A percentile compares a stretch with the other conserved stretches of the same genome.
phyloP scores from a whole-genome alignment of 1,140 invertebrate species.

The Drosophila trapezifrons region DNA sequence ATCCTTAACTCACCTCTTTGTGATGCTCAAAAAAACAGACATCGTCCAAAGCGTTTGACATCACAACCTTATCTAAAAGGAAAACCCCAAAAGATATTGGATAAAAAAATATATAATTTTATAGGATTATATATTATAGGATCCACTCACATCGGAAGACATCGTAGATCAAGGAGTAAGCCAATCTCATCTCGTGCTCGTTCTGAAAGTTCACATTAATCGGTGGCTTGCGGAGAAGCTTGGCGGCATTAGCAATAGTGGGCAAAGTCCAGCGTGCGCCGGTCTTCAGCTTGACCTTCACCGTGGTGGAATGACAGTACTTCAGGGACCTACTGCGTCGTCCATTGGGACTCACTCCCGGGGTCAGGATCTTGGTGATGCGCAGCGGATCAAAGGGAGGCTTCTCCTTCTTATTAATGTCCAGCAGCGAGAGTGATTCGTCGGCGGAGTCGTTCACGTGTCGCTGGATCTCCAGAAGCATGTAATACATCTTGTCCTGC shows the following conservation, averaged over 20 bases:
- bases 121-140: too few relatives aligned
- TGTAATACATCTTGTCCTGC: constrained; percentile 89
- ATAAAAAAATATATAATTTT: too few relatives aligned
- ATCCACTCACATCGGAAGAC: constrained; percentile 91
- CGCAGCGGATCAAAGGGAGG: constrained; percentile 67
- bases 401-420: constrained; percentile 72
- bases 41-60: constrained; percentile 88
- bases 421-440: constrained; percentile 55
- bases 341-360: constrained; percentile 57
- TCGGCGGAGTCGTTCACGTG: constrained; percentile 75
- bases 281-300: constrained; percentile 51
- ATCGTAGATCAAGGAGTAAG: constrained; percentile 91
- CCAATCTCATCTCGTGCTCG: constrained; percentile 91
- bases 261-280: constrained; percentile 84
- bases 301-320: constrained; percentile 61
- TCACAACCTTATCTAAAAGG: constrained; percentile 88
- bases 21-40: constrained; percentile 87
- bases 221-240: constrained; percentile 86
- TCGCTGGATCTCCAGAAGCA: constrained; percentile 88
- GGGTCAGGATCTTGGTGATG: constrained; percentile 62
- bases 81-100: constrained; percentile 70
- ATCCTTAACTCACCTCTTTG: constrained; percentile 85
- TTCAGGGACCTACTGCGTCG: constrained; percentile 47
- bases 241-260: constrained; percentile 87
- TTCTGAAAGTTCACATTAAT: constrained; percentile 86